These are phyloP conservation scores for Lampris megalopsis DNA, from an alignment of 2,113 vertebrate genomes.

Conservation along the genomic window DNA sequence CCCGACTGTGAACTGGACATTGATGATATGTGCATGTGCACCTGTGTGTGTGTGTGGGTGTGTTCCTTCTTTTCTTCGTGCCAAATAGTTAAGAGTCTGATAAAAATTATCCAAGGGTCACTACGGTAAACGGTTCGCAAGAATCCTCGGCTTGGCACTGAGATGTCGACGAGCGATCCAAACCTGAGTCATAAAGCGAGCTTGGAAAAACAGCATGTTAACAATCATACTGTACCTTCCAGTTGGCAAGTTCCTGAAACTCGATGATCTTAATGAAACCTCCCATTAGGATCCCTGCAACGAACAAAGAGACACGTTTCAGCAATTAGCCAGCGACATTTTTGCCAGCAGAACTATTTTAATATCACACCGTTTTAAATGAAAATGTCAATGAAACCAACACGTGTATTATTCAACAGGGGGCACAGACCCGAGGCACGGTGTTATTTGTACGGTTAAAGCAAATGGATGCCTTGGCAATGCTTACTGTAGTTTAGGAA, in stretches of 20 bases:
- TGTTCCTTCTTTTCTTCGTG: background rate
- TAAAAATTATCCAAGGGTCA: too few species aligned
- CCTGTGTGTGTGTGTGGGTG: background rate
- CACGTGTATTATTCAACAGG: background rate
- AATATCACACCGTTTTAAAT: slow-evolving; percentile 26
- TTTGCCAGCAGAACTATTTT: slow-evolving; percentile 15
- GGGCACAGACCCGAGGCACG: slow-evolving; percentile 1
- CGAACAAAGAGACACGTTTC: slow-evolving; percentile 24
- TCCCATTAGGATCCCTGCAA: slow-evolving; percentile 97
- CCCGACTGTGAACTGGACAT: background rate
- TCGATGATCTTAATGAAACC: slow-evolving; percentile 99
- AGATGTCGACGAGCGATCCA: background rate
- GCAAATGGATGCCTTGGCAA: slow-evolving; percentile 12
- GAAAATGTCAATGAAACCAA: slow-evolving; percentile 16
- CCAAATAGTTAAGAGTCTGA: too few species aligned
- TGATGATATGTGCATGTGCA: background rate
- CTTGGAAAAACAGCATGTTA: background rate
- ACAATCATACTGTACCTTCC: slow-evolving; percentile 89
- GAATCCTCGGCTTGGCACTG: background rate
- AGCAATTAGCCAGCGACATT: background rate
- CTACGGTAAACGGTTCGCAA: too few species aligned
- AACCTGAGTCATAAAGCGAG: background rate
- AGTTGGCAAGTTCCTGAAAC: slow-evolving; percentile 96
- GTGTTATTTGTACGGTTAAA: slow-evolving; percentile 35
- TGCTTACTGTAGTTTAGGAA: slow-evolving; percentile 13